These are phyloP conservation scores for Enteromius thamalakanensis DNA, from an alignment of 2,797 vertebrate species.

Conservation along the genomic window DNA sequence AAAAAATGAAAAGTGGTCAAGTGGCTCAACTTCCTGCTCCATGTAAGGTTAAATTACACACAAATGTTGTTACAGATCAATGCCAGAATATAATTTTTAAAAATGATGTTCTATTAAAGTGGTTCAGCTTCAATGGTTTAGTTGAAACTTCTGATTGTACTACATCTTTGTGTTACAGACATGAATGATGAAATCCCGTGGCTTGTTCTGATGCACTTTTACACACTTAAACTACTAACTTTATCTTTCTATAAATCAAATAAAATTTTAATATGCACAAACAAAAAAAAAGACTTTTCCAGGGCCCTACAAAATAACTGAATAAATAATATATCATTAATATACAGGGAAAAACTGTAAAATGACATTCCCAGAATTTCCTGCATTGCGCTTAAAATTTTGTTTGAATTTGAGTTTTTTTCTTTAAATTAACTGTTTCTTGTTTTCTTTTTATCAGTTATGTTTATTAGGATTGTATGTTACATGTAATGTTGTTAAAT, in stretches of 20 bases:
- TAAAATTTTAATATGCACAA: not conserved
- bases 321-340: too few species aligned
- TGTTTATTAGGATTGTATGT: too few species aligned
- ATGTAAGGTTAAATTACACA: not conserved
- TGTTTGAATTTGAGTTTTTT: too few species aligned
- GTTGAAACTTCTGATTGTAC: not conserved
- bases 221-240: not conserved
- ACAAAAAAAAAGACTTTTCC: not conserved
- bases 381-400: too few species aligned
- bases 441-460: too few species aligned
- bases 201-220: not conserved
- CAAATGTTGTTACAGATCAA: not conserved
- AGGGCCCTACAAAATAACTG: too few species aligned
- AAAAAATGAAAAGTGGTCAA: not conserved
- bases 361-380: too few species aligned
- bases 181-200: not conserved
- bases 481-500: too few species aligned
- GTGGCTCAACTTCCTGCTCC: not conserved
- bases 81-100: not conserved
- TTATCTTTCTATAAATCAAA: not conserved
- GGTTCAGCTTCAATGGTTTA: not conserved
- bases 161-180: not conserved
- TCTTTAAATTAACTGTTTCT: too few species aligned
- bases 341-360: too few species aligned
- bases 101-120: not conserved